Evolutionary conservation across 1,140 invertebrate genomes (phyloP), one percentile per base, ranked within the genome.

Genomic region (Caligus rogercresseyi): DNA sequence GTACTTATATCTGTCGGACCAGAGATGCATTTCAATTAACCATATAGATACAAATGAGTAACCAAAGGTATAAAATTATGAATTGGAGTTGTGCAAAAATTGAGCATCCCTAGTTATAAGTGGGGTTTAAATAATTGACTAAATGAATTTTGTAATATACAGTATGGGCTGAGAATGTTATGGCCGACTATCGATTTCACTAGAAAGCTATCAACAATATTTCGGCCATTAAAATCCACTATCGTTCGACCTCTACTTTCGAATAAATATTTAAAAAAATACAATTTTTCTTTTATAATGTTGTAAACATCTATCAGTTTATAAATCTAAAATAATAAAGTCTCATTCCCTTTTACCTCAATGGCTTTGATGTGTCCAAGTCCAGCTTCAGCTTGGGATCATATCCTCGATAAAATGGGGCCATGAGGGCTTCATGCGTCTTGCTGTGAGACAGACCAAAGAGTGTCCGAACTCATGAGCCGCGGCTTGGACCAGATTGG

Each of bases 381-480:
- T 87, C 86, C 26, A 96, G 75, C 67, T 81, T 78, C 71, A 94
- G 91, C 53, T 78, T 75, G 1, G 85, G 82, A 68, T 89, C 80
- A 69, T 87, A 94, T 52, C 84, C 86, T 70, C 89, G 85, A 72
- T 95, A 96, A 85, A 87, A 94, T 0, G 91, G 89, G 72, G 83
- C 90, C 92, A 95, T 96, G 31, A 95, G 78, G 0, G 91, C 85
- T 16, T 83, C 83, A 67, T 80, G 76, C 14, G 86, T 86, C 25
- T 85, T 83, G 59, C 89, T 92, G 74, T 96, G 91, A 53, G 86
- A 84, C 43, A 96, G 74, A 13, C 91, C 91, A 18, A 96, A 3
- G 89, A 90, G 73, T 95, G 90, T 3, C 90, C 91, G 69, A 92
- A 89, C 74, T 95, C 92, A 71, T 96, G 92, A 23, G 86, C 87